Percentiles rank a stretch among this genome's conserved stretches.
Conservation (phyloP, 1,140 invertebrate genomes). For the Cepaea nemoralis region DNA sequence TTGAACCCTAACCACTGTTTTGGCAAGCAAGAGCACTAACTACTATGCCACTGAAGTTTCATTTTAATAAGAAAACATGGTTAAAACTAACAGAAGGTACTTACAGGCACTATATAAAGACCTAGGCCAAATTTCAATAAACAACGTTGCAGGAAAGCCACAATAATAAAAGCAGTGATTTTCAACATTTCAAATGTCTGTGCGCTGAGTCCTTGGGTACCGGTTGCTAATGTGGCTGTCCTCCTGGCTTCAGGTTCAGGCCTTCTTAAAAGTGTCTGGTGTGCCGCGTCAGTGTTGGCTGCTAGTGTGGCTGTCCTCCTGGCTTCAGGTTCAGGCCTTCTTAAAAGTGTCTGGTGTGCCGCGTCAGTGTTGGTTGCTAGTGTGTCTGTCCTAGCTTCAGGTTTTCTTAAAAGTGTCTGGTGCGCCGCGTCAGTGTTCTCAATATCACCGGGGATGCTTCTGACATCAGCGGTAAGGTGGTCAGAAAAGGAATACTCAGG, state of each 20-base stretch:
- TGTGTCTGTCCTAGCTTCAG: not conserved
- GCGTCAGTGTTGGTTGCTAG: not conserved
- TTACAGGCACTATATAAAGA: conserved; percentile 1
- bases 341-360: not conserved
- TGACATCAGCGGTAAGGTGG: not conserved
- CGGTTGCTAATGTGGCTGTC: not conserved
- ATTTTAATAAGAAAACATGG: too few relatives aligned
- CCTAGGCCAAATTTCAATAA: conserved; percentile 13
- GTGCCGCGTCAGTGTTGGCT: not conserved
- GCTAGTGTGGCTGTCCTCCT: not conserved
- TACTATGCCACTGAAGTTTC: too few relatives aligned
- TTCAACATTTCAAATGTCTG: not conserved
- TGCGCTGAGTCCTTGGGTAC: not conserved
- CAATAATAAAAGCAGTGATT: not conserved
- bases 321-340: not conserved
- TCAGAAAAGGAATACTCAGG: not conserved
- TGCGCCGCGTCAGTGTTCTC: not conserved
- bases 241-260: not conserved
- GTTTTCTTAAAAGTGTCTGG: not conserved
- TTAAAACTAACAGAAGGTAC: too few relatives aligned
- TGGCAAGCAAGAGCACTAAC: too few relatives aligned
- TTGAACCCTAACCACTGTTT: too few relatives aligned
- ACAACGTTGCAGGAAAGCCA: not conserved
- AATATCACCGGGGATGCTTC: not conserved
- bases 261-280: not conserved